These are phyloP conservation scores for Lepidothrix coronata DNA, from an alignment of 2,113 vertebrate genomes.

Conservation along the genomic window DNA sequence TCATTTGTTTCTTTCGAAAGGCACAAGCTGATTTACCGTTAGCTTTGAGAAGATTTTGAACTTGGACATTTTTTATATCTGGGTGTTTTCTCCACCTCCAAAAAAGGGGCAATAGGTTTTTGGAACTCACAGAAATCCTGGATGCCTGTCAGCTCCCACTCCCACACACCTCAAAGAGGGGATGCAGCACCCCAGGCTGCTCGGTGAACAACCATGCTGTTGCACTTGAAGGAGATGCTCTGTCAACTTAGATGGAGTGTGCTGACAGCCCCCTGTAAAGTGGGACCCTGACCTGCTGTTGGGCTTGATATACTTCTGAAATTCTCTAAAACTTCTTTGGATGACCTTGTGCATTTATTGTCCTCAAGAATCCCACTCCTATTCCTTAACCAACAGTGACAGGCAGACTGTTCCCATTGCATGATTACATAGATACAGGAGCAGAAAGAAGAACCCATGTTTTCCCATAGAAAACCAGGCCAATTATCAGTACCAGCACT, in stretches of 20 bases:
- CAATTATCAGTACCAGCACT: background rate
- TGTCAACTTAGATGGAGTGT: no score
- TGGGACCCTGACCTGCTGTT: background rate
- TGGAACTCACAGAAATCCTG: background rate
- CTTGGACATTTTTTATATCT: background rate
- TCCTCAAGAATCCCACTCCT: background rate
- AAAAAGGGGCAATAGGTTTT: background rate
- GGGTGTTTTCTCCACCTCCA: background rate
- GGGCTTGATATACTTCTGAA: background rate
- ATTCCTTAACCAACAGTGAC: background rate
- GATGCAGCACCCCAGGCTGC: background rate
- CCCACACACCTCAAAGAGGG: fast-evolving
- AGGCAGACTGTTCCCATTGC: background rate
- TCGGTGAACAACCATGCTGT: background rate
- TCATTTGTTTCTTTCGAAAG: background rate
- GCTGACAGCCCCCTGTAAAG: background rate
- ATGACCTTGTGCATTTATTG: background rate
- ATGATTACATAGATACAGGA: background rate
- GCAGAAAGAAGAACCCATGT: background rate
- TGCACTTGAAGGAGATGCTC: background rate
- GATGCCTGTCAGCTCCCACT: background rate
- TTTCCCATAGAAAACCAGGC: background rate
- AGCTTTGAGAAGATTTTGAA: background rate
- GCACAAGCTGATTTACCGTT: background rate
- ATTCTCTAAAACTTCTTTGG: background rate